phyloP scores from a whole-genome alignment of 1,140 invertebrate species.

The Lepidurus apus region DNA sequence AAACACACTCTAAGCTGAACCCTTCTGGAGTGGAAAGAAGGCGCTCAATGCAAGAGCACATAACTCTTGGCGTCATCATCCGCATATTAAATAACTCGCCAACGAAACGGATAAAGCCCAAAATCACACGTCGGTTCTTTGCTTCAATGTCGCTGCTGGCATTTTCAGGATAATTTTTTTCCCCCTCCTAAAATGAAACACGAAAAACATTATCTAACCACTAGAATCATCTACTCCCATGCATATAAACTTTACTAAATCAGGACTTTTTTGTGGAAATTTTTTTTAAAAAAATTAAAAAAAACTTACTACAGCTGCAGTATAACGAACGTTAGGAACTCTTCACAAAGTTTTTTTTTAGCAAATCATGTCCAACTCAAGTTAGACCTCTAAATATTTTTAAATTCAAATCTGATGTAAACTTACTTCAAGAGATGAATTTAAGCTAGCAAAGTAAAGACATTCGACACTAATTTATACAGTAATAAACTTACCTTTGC shows the following conservation, averaged over 20 bases:
- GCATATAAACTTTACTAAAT: not conserved
- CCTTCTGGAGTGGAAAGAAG: slow-evolving; percentile 64
- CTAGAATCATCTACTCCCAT: too few relatives aligned
- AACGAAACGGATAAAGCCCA: slow-evolving; percentile 49
- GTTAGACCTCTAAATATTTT: too few relatives aligned
- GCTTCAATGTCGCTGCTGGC: slow-evolving; percentile 36
- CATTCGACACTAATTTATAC: too few relatives aligned
- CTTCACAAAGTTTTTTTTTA: too few relatives aligned
- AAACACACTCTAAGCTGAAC: slow-evolving; percentile 87
- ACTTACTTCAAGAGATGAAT: too few relatives aligned
- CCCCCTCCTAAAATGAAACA: slow-evolving; percentile 51
- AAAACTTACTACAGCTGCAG: not conserved
- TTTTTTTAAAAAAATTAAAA: too few relatives aligned
- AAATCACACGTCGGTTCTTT: slow-evolving; percentile 34
- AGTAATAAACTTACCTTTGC: slow-evolving; percentile 35
- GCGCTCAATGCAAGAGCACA: slow-evolving; percentile 75
- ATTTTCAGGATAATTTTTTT: slow-evolving; percentile 46
- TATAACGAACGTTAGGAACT: too few relatives aligned
- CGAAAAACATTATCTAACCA: slow-evolving; percentile 40
- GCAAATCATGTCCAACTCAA: too few relatives aligned
- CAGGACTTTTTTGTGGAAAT: not conserved
- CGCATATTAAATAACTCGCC: slow-evolving; percentile 88
- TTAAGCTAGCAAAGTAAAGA: too few relatives aligned
- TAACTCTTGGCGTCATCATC: slow-evolving; percentile 84
- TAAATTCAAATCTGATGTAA: too few relatives aligned